A percentile compares a stretch with the other conserved stretches of the same genome.
phyloP scores from a whole-genome alignment of 1,140 invertebrate species.

The Calliopsis andreniformis region DNA sequence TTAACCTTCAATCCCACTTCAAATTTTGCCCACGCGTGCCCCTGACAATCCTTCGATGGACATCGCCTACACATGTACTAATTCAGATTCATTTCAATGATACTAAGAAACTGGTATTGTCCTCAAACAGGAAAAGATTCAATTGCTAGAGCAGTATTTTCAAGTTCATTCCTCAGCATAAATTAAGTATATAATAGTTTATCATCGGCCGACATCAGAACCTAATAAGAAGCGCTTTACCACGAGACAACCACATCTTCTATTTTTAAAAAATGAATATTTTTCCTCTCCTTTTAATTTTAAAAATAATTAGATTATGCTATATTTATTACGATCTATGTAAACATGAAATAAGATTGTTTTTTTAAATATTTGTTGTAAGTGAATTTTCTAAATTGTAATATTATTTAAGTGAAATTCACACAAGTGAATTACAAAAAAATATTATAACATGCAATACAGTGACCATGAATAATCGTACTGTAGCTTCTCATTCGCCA shows the following conservation, averaged over 20 bases:
- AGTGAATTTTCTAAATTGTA: too few relatives aligned
- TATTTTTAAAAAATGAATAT: too few relatives aligned
- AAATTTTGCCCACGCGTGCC: slow-evolving; percentile 56
- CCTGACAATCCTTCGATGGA: slow-evolving; percentile 49
- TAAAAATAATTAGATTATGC: too few relatives aligned
- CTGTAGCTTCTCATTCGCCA: slow-evolving; percentile 15
- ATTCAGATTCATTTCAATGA: not conserved
- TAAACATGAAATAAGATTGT: too few relatives aligned
- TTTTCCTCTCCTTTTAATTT: too few relatives aligned
- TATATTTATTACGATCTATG: too few relatives aligned
- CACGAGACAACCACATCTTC: too few relatives aligned
- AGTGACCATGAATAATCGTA: slow-evolving; percentile 35
- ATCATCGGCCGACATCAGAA: not conserved
- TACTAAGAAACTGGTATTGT: not conserved
- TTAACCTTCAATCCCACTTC: slow-evolving; percentile 47
- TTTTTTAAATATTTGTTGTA: too few relatives aligned
- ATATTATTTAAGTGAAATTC: not conserved
- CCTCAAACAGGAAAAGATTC: not conserved
- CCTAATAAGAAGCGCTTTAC: not conserved
- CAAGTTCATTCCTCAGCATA: not conserved
- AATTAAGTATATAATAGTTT: not conserved
- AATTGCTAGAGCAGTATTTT: not conserved
- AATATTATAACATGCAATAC: slow-evolving; percentile 4
- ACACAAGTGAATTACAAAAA: not conserved
- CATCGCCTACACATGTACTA: slow-evolving; percentile 39